phyloP scores from a whole-genome alignment of 2,113 vertebrate genomes.

The Sporophila hypoxantha region DNA sequence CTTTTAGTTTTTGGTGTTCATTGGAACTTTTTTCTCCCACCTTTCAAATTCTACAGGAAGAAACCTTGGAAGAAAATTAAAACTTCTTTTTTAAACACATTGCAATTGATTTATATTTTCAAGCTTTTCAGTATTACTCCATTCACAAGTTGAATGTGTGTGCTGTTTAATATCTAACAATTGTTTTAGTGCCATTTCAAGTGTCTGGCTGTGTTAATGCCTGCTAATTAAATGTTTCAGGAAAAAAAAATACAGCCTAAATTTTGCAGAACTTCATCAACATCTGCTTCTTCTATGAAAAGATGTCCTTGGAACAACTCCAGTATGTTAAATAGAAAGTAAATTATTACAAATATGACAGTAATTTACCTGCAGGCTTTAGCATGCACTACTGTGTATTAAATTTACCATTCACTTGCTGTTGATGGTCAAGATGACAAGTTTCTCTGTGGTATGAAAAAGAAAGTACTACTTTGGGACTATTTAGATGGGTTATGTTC shows the following conservation, averaged over 20 bases:
- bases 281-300: constrained; percentile 77
- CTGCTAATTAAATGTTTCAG: constrained; percentile 80
- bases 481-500: neutral
- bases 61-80: constrained; percentile 80
- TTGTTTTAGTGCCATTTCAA: constrained; percentile 76
- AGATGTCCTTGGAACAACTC: constrained; percentile 80
- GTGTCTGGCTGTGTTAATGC: constrained; percentile 68
- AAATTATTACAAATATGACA: constrained; percentile 61
- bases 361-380: constrained; percentile 71
- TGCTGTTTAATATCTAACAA: constrained; percentile 71
- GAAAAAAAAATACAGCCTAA: constrained; percentile 58
- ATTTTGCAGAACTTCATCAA: constrained; percentile 77
- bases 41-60: constrained; percentile 64
- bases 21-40: constrained; percentile 29
- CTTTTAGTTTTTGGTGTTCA: constrained; percentile 12
- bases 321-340: constrained; percentile 69
- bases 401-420: constrained; percentile 49
- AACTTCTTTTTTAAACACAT: constrained; percentile 66
- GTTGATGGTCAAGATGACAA: constrained; percentile 33
- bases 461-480: neutral
- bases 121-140: constrained; percentile 67
- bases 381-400: constrained; percentile 51
- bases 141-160: constrained; percentile 68
- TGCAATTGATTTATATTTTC: constrained; percentile 70
- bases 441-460: constrained; percentile 13